phyloP scores from a whole-genome alignment of 2,113 vertebrate genomes.

The Percopsis transmontana region DNA sequence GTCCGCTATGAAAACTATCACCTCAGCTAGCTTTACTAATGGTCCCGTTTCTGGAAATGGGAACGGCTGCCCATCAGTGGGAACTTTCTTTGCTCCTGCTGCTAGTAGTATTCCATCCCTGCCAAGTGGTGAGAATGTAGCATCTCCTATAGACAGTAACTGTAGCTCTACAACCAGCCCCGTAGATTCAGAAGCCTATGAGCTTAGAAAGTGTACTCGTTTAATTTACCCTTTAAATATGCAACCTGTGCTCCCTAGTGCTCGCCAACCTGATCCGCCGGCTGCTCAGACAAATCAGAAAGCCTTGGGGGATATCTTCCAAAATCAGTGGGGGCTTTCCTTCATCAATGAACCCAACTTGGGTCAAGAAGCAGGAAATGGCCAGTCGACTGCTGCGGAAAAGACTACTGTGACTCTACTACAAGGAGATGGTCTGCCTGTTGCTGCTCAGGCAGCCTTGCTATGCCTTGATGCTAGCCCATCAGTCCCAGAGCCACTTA shows the following conservation, averaged over 20 bases:
- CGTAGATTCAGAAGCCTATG: slow-evolving; percentile 75
- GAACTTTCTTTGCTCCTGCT: slow-evolving; percentile 87
- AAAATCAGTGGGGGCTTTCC: slow-evolving; percentile 99
- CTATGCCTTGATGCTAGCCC: slow-evolving; percentile 83
- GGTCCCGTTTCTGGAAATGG: slow-evolving; percentile 89
- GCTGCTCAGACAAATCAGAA: slow-evolving; percentile 91
- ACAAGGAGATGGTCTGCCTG: slow-evolving; percentile 85
- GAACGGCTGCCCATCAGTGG: slow-evolving; percentile 79
- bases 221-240: slow-evolving; percentile 97
- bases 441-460: slow-evolving; percentile 81
- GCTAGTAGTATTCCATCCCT: slow-evolving; percentile 84
- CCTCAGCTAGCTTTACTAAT: slow-evolving; percentile 94
- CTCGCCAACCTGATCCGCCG: slow-evolving; percentile 86
- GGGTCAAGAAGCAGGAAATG: slow-evolving; percentile 82
- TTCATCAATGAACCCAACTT: slow-evolving; percentile 97
- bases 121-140: slow-evolving; percentile 83
- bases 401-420: slow-evolving; percentile 83
- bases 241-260: slow-evolving; percentile 92
- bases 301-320: slow-evolving; percentile 97
- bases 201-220: slow-evolving; percentile 93
- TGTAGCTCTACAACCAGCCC: slow-evolving; percentile 70
- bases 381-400: slow-evolving; percentile 76
- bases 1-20: slow-evolving; percentile 98
- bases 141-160: slow-evolving; percentile 81
- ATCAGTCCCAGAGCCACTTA: slow-evolving; percentile 83